Base-by-base conservation (phyloP, 23 tunicate genomes). In the Botrylloides violaceus region DNA sequence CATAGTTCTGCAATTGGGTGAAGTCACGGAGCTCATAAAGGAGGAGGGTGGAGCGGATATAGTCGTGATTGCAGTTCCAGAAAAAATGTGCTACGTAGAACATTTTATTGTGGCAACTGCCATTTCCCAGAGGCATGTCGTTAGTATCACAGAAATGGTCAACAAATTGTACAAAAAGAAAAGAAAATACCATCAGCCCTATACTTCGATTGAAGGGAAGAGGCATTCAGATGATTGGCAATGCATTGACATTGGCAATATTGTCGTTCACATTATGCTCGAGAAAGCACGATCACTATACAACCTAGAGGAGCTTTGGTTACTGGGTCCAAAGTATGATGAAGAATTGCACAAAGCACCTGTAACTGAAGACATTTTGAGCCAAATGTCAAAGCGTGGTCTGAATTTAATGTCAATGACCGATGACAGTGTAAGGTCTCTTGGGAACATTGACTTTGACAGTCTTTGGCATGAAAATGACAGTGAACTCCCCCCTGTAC, bases 211-310 rank as follows among this genome's bases (percentile, higher is more conserved):
- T 36, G 96, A 88, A 66, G 96, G 96, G 24, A 88, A 82, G 58
- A 49, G 76, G 26, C 29, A 35, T 1, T 34, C 68, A 34, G 56
- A 72, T 48, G 79, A 59, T 48, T 88, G 96, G 96, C 88, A 82
- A 18, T 88, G 80, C 59, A 77, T 88, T 32, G 96, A 88, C 61
- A 48, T 88, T 19, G 84, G 88, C 64, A 83, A 82, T 73, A 63
- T 77, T 12, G 96, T 88, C 0, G 83, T 88, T 21, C 96, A 88
- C 64, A 68, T 88, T 43, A 88, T 88, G 96, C 77, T 88, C 19
- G 76, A 77, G 38, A 78, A 72, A 31, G 64, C 47, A 0, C 34
- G 96, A 61, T 64, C 78, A 33, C 77, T 77, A 73, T 88, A 88
- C 36, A 72, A 88, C 21, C 49, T 88, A 27, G 96, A 88, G 65